Base-by-base conservation (phyloP, 2,113 vertebrate genomes). In the Spea multiplicata region DNA sequence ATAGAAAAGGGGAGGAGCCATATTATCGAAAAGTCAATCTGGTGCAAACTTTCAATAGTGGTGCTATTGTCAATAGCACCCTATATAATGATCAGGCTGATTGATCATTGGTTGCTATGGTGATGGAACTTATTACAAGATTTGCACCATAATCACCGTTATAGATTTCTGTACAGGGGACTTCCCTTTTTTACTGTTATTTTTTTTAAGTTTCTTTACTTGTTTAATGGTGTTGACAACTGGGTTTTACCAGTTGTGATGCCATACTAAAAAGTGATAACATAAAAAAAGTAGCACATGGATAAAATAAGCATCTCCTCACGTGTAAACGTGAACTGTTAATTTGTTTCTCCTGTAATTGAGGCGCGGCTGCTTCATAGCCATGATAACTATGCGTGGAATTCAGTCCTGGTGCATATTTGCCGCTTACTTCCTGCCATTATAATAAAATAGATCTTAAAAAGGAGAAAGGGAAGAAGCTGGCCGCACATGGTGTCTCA, bases 361-460 rank as follows among this genome's bases (percentile, higher is more conserved):
- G 1, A 8, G 87, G 85, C 76, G 85, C 16, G 84, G 84, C 84
- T 0, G 69, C 49, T 72, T 30, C 52, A 75, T 86, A 85, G 75
- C 86, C 87, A 84, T 83, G 87, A 66, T 44, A 88, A 70, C 82
- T 53, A 91, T 83, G 89, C 3, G 0, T 6, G 71, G 90, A 89
- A 91, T 91, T 64, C 80, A 5, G 45, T 16, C 1, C 4, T 6
- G 3, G 76, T 8, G 78, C 86, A 71, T 85, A 8, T 86, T 85
- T 13, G 66, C 44, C 44, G 2, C 75, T 1, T 3, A 72, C 61
- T 84, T 85, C 84, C 84, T 77, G 86, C 57, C 16, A 6, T 6
- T 47, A 14, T 44, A 65, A 17, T 2, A 59, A 62, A n/a, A 81
- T 50, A 44, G 80, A 76, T 81, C 77, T 67, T 65, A 3, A 44